Base-by-base conservation (phyloP, 2,797 vertebrate genomes). In the Argentina silus region DNA sequence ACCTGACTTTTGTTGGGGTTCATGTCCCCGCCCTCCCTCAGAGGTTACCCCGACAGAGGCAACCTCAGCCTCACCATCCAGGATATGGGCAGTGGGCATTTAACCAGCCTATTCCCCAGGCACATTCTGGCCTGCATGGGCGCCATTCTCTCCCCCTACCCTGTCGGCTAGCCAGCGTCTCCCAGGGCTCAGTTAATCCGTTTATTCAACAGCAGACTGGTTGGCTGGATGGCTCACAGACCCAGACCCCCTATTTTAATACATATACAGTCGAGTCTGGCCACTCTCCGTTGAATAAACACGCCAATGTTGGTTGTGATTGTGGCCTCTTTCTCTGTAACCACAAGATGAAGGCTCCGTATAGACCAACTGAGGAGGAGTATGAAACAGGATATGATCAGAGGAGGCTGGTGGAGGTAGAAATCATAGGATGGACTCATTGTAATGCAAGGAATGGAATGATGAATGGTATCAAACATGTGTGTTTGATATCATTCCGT, bases 111-210 rank as follows among this genome's bases (percentile, higher is more conserved):
- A 42, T 8, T 17, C 19, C 67, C 59, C 76, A 83, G 78, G 80
- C 78, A 17, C 80, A 86, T 89, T 88, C 81, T 89, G 85, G 85
- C 82, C 14, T n/a, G n/a, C n/a, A n/a, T 60, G 74, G 83, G 79
- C 81, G 73, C 73, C 74, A n/a, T 87, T 87, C 83, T 89, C 86
- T 84, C 79, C 79, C 83, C 79, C 72, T 27, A 79, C 78, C 77
- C 77, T 69, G 79, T 78, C 74, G 85, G 84, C 78, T 11, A 76
- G 80, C 83, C 76, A 15, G 78, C 83, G 83, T 89, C 88, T 89
- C 85, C 79, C 80, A 88, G 80, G 81, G 73, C 79, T 84, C 73
- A 50, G 73, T 73, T 93, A 92, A 93, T 93, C 91, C 90, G 92
- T 88, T 93, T 90, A 91, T 85, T 88, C 82, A 88, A 69, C 55